Evolutionary conservation across 2,113 vertebrate genomes (phyloP).

Genomic region (Gavia stellata): DNA sequence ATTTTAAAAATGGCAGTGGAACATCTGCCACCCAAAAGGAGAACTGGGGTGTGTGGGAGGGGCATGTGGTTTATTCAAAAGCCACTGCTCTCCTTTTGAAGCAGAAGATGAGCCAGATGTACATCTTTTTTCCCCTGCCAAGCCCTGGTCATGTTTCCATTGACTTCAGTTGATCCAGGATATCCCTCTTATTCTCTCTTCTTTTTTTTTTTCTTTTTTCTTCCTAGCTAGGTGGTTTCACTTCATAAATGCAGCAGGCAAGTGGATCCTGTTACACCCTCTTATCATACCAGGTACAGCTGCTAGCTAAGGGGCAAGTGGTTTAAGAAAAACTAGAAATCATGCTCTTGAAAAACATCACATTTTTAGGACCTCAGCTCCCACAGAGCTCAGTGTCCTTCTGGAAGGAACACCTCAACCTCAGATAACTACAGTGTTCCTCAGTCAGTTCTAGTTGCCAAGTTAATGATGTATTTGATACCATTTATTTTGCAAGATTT

Average conservation of each 20-base stretch:
- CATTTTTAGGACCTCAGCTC: neutral
- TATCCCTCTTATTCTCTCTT: neutral
- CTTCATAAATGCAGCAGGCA: neutral
- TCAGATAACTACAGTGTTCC: neutral
- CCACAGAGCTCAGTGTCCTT: neutral
- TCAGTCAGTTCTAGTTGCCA: neutral
- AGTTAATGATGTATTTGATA: neutral
- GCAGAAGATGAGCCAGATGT: conserved; percentile 25
- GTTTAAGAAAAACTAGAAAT: neutral
- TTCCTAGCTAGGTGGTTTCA: neutral
- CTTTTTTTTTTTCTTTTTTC: fast-evolving
- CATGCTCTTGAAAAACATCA: neutral
- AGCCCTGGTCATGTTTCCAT: neutral
- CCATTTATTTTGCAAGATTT: neutral
- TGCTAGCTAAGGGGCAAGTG: neutral
- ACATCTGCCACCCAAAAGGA: conserved; percentile 47
- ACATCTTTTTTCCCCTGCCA: neutral
- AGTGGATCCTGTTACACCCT: neutral
- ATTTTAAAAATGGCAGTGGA: conserved; percentile 24
- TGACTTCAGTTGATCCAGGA: neutral
- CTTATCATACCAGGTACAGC: neutral
- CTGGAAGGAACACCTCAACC: neutral
- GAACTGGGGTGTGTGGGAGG: neutral
- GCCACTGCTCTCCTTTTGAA: neutral
- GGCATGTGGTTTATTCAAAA: neutral